A percentile compares a stretch with the other conserved stretches of the same genome.
phyloP scores from a whole-genome alignment of 2,888 invertebrate genomes.

The Apocheima hispidaria region DNA sequence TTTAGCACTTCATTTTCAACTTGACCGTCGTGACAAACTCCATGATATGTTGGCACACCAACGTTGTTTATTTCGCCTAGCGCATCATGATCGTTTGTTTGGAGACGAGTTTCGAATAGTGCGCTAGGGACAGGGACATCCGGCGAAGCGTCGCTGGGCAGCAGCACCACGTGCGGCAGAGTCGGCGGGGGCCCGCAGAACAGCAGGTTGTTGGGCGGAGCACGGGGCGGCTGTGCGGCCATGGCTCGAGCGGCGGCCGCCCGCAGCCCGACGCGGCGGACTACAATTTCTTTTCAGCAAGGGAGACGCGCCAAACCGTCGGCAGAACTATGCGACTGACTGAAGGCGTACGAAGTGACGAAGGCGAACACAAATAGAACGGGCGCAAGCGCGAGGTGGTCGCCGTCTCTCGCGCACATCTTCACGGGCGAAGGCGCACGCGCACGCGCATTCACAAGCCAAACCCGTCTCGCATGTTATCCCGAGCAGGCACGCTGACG shows the following conservation, averaged over 20 bases:
- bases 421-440: constrained; percentile 84
- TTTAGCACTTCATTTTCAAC: constrained; percentile 58
- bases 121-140: constrained; percentile 30
- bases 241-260: constrained; percentile 74
- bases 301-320: constrained; percentile 82
- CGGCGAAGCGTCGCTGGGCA: constrained; percentile 40
- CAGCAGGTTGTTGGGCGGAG: constrained; percentile 82
- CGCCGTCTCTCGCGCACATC: constrained; percentile 85
- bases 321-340: constrained; percentile 83
- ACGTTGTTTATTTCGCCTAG: constrained; percentile 82
- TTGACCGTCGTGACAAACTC: constrained; percentile 61
- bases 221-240: constrained; percentile 83
- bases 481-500: constrained; percentile 79
- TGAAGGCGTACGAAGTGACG: constrained; percentile 84
- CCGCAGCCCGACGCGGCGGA: constrained; percentile 75
- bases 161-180: constrained; percentile 12
- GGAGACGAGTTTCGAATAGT: constrained; percentile 57
- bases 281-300: constrained; percentile 65
- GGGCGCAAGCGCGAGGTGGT: constrained; percentile 84
- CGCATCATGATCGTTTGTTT: constrained; percentile 69
- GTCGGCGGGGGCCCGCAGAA: constrained; percentile 75
- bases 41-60: constrained; percentile 75
- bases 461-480: constrained; percentile 80
- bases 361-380: constrained; percentile 85
- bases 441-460: constrained; percentile 81